Evolutionary conservation across 2,113 vertebrate species (phyloP), one percentile per base, ranked within the genome.

Genomic region (Melanocharis versteri): DNA sequence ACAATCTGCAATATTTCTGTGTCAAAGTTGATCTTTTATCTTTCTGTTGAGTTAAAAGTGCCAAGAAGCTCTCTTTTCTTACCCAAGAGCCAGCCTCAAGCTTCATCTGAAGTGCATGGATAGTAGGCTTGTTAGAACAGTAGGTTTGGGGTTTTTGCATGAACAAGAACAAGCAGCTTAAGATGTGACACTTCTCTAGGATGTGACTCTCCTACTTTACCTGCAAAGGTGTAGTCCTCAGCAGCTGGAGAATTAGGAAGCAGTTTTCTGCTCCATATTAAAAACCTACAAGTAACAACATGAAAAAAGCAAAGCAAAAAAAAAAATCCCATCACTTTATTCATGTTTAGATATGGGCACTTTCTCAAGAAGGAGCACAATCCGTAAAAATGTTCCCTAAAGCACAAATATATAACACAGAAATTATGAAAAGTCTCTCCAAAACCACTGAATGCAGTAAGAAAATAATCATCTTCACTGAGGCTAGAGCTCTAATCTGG

Each of bases 61-160:
- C n/a, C 42, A 44, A 54, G 15, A 69, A 7, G 26, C 9, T 83
- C 58, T 51, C 16, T 69, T 51, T 30, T 65, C 53, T 53, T 27
- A 45, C 3, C 21, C 19, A 64, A 0, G 4, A 48, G 21, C 5
- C 39, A 83, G 42, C 7, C 16, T 65, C 47, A 75, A 70, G 31
- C 14, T 50, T 35, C 37, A 58, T 7, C 39, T 58, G 5, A 60
- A 61, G 4, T 3, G 10, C 3, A 8, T 0, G 11, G 62, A 66
- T 7, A 39, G 23, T 3, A 10, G 23, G 15, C 51, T 9, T 73
- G 30, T 21, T 42, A 66, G 37, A 83, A 64, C 17, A 47, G 28
- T 1, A 64, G 13, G 5, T 30, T 21, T 35, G 24, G 7, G 1
- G 1, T 16, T 40, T 57, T 40, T n/a, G 22, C 16, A 17, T 22